These are phyloP conservation scores for Lagocephalus sceleratus DNA, from an alignment of 2,797 vertebrate species.

Conservation along the genomic window DNA sequence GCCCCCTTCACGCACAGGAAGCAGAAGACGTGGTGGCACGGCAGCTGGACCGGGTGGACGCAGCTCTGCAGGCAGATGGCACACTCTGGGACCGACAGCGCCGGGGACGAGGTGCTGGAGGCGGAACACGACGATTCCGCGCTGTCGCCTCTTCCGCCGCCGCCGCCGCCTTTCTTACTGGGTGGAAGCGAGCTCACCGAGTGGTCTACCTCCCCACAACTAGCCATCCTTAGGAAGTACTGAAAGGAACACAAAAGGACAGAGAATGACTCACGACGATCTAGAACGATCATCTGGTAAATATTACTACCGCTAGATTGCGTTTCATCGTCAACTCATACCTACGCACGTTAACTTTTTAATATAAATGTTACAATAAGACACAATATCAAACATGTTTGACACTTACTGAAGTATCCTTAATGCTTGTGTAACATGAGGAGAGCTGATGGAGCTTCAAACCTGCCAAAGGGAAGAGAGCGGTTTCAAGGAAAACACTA, in stretches of 20 bases:
- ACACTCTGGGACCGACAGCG: constrained; percentile 90
- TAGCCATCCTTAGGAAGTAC: constrained; percentile 94
- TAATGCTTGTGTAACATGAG: constrained; percentile 68
- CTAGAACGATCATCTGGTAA: background rate
- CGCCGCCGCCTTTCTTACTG: constrained; percentile 82
- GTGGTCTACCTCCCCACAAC: constrained; percentile 95
- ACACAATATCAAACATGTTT: too few species aligned
- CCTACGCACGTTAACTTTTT: too few species aligned
- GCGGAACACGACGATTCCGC: constrained; percentile 77
- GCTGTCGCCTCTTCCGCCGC: constrained; percentile 77
- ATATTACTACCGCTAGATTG: too few species aligned
- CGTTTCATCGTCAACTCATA: too few species aligned
- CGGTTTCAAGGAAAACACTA: background rate
- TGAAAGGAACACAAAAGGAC: constrained; percentile 18
- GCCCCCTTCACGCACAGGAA: constrained; percentile 98
- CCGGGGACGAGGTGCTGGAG: constrained; percentile 82
- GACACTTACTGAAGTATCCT: constrained; percentile 64
- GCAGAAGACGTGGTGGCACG: constrained; percentile 97
- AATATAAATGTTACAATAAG: too few species aligned
- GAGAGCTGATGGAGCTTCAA: constrained; percentile 50
- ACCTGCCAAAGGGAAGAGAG: constrained; percentile 29
- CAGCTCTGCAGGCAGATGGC: constrained; percentile 98
- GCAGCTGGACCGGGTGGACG: constrained; percentile 95
- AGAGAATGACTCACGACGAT: background rate
- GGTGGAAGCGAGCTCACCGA: constrained; percentile 91